Evolutionary conservation across 2,113 vertebrate species (phyloP), one percentile per base, ranked within the genome.

Genomic region (Acanthisitta chloris): DNA sequence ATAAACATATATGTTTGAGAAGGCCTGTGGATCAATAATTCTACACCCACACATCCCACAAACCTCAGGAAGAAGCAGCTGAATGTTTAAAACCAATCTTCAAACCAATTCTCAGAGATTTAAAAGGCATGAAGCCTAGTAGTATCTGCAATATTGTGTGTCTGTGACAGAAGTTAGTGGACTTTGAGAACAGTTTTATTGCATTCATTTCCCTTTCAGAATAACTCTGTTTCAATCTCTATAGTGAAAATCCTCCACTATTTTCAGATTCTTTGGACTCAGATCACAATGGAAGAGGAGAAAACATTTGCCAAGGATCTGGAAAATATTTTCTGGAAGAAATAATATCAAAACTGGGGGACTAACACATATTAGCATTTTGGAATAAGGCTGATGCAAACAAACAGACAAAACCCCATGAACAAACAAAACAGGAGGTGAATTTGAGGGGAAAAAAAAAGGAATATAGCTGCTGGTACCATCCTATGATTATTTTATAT

Each of bases 381-480:
- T 81, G 9, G 24, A 83, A 72, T 31, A 62, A 82, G 52, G 8
- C 11, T 74, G 24, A 8, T 51, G 24, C 6, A 28, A 46, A 55
- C 5, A 31, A 48, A 24, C 14, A 15, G 34, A 8, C 24, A 64
- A 42, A 43, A 42, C n/a, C n/a, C n/a, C n/a, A n/a, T n/a, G 24
- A 18, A 24, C 6, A 40, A 72, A 18, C 2, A 65, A 66, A 82
- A 58, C 3, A 45, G 24, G 18, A 42, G 4, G 29, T 33, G 4
- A 49, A 51, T 6, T 10, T 42, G 12, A 5, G 4, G 1, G 0
- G n/a, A n/a, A n/a, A 25, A 17, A n/a, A 59, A 84, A 71, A 38
- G 7, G 9, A 58, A 43, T 2, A 21, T 49, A 67, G 42, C 69
- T 76, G 4, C 19, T 2, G 0, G 9, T 83, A 45, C 5, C 2